These are phyloP conservation scores for Polyergus mexicanus DNA, from an alignment of 1,140 invertebrate species.

Conservation along the genomic window DNA sequence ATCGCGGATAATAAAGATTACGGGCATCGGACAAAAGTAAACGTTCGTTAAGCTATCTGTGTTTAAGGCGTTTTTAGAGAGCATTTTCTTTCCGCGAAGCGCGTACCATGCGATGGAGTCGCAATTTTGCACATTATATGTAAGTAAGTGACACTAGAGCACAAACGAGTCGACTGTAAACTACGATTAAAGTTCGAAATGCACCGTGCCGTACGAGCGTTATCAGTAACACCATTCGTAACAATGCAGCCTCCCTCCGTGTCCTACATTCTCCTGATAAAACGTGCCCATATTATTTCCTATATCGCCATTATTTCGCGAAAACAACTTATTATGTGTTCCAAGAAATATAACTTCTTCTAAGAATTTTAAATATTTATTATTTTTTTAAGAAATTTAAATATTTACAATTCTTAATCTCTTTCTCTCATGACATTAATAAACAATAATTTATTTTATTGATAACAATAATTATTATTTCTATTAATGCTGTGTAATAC, in stretches of 20 bases:
- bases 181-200: constrained; percentile 72
- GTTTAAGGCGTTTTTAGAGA: not conserved
- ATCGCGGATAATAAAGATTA: not conserved
- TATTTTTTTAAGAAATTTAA: too few species aligned
- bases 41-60: not conserved
- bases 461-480: not conserved
- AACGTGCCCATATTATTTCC: constrained; percentile 52
- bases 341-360: constrained; percentile 9
- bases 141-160: constrained; percentile 58
- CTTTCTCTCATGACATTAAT: not conserved
- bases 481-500: not conserved
- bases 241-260: constrained; percentile 34
- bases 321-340: constrained; percentile 17
- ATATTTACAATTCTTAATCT: not conserved
- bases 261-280: constrained; percentile 58
- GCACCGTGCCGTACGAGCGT: constrained; percentile 31
- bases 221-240: constrained; percentile 62
- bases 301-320: constrained; percentile 25
- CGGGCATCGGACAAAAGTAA: not conserved
- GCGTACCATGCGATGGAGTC: constrained; percentile 39
- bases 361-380: not conserved
- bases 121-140: constrained; percentile 46
- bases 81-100: constrained; percentile 13
- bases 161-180: constrained; percentile 55
- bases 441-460: not conserved